Evolutionary conservation across 30 jellyfish, hydroid and myxozoan genomes (phyloP).

Genomic region (Aurelia aurita complex sp. Pacific): DNA sequence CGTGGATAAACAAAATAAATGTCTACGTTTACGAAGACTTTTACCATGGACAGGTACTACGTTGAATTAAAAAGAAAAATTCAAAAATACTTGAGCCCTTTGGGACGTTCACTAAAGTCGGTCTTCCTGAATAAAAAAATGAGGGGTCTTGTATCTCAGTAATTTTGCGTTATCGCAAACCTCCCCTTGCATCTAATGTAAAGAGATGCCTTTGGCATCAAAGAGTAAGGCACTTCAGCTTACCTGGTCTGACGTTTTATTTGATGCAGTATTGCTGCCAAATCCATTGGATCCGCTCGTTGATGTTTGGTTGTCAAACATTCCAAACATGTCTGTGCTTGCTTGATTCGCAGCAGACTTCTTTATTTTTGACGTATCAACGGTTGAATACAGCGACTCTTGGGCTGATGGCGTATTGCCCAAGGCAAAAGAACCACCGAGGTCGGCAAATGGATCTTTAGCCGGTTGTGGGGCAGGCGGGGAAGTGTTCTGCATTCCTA

Average conservation of each 20-base stretch:
- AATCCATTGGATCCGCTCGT: background rate
- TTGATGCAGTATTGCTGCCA: background rate
- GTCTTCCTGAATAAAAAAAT: no score
- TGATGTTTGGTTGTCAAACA: slow-evolving; percentile 38
- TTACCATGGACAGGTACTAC: no score
- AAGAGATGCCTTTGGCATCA: no score
- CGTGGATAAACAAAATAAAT: no score
- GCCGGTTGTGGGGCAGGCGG: slow-evolving; percentile 24
- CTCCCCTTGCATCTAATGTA: no score
- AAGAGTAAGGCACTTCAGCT: background rate
- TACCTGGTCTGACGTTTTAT: slow-evolving; percentile 33
- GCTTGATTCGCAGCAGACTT: slow-evolving; percentile 24
- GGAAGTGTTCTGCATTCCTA: slow-evolving; percentile 5
- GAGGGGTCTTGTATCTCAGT: no score
- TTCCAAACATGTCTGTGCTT: slow-evolving; percentile 38
- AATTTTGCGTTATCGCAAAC: no score
- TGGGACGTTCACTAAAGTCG: no score
- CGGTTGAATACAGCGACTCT: slow-evolving; percentile 75
- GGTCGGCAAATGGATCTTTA: slow-evolving; percentile 53
- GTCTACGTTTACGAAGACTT: no score
- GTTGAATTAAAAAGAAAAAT: no score
- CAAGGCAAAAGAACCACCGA: slow-evolving; percentile 43
- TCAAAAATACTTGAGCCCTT: no score
- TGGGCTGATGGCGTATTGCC: slow-evolving; percentile 29
- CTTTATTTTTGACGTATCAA: slow-evolving; percentile 39